Percentiles rank a stretch among this genome's conserved stretches.
phyloP scores from a whole-genome alignment of 2,888 invertebrate species.

The Xiphydria camelus region DNA sequence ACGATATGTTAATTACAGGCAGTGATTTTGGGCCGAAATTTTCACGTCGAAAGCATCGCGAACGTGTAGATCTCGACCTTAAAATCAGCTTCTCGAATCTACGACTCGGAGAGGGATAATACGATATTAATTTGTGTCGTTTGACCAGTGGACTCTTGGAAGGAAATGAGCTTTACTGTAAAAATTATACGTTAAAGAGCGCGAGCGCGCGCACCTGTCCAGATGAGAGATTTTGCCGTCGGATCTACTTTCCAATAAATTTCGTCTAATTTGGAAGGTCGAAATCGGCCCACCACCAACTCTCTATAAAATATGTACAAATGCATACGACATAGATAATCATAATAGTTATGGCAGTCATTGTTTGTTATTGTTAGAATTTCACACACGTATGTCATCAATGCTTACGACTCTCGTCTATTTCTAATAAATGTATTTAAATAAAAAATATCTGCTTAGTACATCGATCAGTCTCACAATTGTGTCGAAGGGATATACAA shows the following conservation, averaged over 20 bases:
- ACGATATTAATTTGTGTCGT: slow-evolving; percentile 26
- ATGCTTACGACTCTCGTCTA: neutral
- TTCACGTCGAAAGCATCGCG: too few species aligned
- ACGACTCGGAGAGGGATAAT: too few species aligned
- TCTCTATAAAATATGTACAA: slow-evolving; percentile 26
- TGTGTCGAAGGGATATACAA: slow-evolving; percentile 27
- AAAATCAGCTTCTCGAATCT: too few species aligned
- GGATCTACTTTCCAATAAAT: too few species aligned
- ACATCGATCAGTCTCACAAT: slow-evolving; percentile 58
- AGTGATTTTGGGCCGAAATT: neutral
- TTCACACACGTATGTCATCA: slow-evolving; percentile 23
- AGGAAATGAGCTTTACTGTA: slow-evolving; percentile 35
- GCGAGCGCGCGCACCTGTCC: too few species aligned
- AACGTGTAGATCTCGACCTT: too few species aligned
- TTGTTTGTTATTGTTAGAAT: slow-evolving; percentile 35
- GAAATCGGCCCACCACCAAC: too few species aligned
- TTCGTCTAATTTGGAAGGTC: too few species aligned
- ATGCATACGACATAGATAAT: slow-evolving; percentile 39
- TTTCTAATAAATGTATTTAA: slow-evolving; percentile 41
- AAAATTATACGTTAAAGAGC: too few species aligned
- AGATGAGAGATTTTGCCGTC: neutral
- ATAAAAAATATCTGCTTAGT: slow-evolving; percentile 52
- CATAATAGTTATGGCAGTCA: slow-evolving; percentile 53
- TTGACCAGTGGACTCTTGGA: slow-evolving; percentile 41
- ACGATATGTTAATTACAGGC: neutral